Evolutionary conservation across 2,113 vertebrate genomes (phyloP).

Genomic region (Dicerorhinus sumatrensis): DNA sequence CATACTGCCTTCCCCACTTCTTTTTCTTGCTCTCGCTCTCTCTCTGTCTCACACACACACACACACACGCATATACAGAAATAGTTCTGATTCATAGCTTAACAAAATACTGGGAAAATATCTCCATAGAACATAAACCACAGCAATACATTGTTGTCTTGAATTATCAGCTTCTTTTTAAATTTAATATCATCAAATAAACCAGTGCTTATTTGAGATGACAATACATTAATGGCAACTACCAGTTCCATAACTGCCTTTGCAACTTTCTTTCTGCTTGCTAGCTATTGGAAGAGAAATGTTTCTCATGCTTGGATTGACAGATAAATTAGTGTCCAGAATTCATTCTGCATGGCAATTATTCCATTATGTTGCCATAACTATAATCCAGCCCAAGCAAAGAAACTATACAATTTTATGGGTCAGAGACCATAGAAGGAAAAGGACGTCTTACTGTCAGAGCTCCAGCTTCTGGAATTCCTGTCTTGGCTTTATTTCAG

Average conservation of each 20-base stretch:
- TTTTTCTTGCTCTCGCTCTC: not conserved
- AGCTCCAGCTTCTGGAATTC: not conserved
- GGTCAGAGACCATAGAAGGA: not conserved
- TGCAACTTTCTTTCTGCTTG: not conserved
- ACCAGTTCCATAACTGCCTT: not conserved
- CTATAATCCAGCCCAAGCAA: not conserved
- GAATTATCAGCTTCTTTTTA: not conserved
- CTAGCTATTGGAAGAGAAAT: not conserved
- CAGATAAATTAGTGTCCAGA: not conserved
- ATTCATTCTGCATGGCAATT: not conserved
- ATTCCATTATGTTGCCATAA: not conserved
- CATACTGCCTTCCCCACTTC: not conserved
- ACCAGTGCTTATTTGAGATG: not conserved
- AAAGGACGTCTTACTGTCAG: not conserved
- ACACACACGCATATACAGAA: not conserved
- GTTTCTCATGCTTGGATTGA: not conserved
- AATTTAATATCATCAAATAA: not conserved
- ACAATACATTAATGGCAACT: not conserved
- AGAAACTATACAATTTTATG: not conserved
- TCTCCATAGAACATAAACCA: not conserved
- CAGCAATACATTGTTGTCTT: not conserved
- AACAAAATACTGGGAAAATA: not conserved
- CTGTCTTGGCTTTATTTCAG: not conserved
- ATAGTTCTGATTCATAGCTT: not conserved
- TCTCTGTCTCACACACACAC: not conserved